A percentile compares a stretch with the other conserved stretches of the same genome.
Evolutionary conservation across 2,888 invertebrate genomes (phyloP).

Genomic region (Allygus modestus): DNA sequence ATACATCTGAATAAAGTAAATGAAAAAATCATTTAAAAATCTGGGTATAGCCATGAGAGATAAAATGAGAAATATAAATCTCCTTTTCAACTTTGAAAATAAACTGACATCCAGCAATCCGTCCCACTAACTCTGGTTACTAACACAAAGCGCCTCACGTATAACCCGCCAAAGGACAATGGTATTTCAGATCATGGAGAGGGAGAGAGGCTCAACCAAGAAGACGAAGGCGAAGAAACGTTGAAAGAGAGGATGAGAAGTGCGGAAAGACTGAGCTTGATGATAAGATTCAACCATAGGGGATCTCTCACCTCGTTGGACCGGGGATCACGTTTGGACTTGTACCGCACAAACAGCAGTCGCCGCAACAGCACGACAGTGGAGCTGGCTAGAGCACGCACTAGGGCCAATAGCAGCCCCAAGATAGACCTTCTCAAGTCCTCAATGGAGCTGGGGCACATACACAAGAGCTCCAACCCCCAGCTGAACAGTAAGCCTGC

Average conservation of each 20-base stretch:
- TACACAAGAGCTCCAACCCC: conserved; percentile 69
- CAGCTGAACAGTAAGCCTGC: conserved; percentile 64
- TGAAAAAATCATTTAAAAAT: too few relatives aligned
- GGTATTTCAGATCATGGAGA: conserved; percentile 73
- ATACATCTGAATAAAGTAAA: too few relatives aligned
- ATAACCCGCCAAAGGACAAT: not conserved
- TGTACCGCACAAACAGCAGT: conserved; percentile 65
- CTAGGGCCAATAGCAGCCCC: conserved; percentile 75
- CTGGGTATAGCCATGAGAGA: too few relatives aligned
- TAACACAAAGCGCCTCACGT: conserved; percentile 52
- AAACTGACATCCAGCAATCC: too few relatives aligned
- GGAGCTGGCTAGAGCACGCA: conserved; percentile 67
- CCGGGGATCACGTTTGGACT: conserved; percentile 63
- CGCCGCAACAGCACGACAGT: conserved; percentile 68
- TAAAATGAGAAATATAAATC: too few relatives aligned
- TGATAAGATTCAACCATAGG: conserved; percentile 86
- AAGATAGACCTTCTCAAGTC: conserved; percentile 84
- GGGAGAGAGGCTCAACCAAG: conserved; percentile 79
- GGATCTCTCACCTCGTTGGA: conserved; percentile 86
- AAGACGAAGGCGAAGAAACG: conserved; percentile 65
- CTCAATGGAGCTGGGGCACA: conserved; percentile 81
- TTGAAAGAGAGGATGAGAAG: conserved; percentile 73
- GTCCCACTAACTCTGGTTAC: not conserved
- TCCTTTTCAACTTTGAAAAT: too few relatives aligned
- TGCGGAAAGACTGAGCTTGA: conserved; percentile 84